Evolutionary conservation across 2,113 vertebrate genomes (phyloP).

Genomic region (Symphodus melops): DNA sequence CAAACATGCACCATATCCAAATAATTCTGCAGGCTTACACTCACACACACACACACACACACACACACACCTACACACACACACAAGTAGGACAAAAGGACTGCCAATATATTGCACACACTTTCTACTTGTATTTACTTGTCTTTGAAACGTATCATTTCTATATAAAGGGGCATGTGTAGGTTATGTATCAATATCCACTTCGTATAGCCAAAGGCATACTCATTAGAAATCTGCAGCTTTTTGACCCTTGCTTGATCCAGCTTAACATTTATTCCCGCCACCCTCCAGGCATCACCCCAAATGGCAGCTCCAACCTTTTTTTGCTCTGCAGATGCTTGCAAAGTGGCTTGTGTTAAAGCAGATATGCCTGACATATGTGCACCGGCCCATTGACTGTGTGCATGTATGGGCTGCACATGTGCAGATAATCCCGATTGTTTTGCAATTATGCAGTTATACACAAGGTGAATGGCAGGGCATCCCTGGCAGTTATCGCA

Average conservation of each 20-base stretch:
- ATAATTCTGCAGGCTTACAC: background rate
- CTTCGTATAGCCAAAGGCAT: constrained; percentile 13
- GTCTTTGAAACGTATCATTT: constrained; percentile 29
- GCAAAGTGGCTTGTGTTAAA: constrained; percentile 31
- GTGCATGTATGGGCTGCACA: constrained; percentile 40
- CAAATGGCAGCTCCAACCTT: constrained; percentile 22
- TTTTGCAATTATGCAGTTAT: constrained; percentile 25
- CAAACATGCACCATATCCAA: constrained; percentile 5
- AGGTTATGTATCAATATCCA: constrained; percentile 21
- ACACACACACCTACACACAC: background rate
- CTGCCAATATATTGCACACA: background rate
- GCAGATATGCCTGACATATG: constrained; percentile 52
- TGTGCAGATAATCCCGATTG: constrained; percentile 59
- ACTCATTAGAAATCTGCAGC: constrained; percentile 31
- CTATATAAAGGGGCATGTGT: background rate
- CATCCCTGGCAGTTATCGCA: constrained; percentile 25
- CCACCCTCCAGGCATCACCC: constrained; percentile 5
- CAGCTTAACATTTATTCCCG: constrained; percentile 19
- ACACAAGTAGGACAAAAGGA: background rate
- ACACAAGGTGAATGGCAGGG: constrained; percentile 55
- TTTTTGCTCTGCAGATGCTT: constrained; percentile 19
- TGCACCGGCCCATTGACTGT: constrained; percentile 32
- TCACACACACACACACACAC: background rate
- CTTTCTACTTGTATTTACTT: background rate
- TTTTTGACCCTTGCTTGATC: constrained; percentile 3